Base-by-base conservation (phyloP, 2,888 invertebrate species). In the Sphecodes monilicornis region DNA sequence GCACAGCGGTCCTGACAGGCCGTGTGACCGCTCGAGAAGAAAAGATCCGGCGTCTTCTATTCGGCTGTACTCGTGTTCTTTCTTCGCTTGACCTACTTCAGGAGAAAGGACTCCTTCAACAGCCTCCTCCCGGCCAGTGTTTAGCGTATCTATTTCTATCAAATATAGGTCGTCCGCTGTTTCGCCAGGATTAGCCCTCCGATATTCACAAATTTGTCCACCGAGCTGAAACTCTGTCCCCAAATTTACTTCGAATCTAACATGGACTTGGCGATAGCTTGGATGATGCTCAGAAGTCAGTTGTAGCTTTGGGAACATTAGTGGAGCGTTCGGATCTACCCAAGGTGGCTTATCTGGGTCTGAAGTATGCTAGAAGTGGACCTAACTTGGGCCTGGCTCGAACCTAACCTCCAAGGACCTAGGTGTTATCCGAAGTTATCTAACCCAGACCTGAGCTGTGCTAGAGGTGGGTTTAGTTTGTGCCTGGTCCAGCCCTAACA, bases 141-240 rank as follows among this genome's bases (percentile, higher is more conserved):
- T 72, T 76, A 66, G 72, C 66, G 76, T 83, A 69, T 82, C 76
- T 57, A 64, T 82, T 54, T 74, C 36, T 18, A 50, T 43, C 54
- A 69, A 82, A 82, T 83, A 69, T 76, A 46, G 82, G 82, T 82
- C 82, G 32, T 26, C 18, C 50, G 64, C 29, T 60, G n/a, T 22
- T 41, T n/a, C 36, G 36, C n/a, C 32, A 36, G 39, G 66, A 66
- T 66, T 66, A 36, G 22, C 66, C 22, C 22, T 22, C 22, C 36
- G 22, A 36, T 11, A 18, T 3, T 66, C 66, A 10, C 22, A 22
- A 36, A 22, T 66, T 32, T 10, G 66, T 66, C 36, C 36, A 10
- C 3, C 60, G 60, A 32, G 32, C 18, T 64, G 18, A 29, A 64
- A 64, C 32, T 26, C 26, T 26, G 5, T 57, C 57, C n/a, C 57